Conservation (phyloP, 2,113 vertebrate species). For the Neomonachus schauinslandi region DNA sequence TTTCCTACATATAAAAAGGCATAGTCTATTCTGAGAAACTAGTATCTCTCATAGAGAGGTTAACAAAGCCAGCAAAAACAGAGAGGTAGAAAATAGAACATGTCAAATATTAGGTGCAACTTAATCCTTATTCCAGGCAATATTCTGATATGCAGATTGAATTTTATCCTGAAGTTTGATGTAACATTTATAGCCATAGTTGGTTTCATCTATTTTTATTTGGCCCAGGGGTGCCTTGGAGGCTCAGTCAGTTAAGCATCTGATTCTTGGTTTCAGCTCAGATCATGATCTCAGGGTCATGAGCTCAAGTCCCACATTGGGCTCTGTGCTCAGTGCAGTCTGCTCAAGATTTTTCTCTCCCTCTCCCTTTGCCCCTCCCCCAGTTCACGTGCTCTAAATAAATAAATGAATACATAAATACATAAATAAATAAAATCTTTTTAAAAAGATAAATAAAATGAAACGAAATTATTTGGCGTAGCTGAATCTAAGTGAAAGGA, state of each 20-base stretch:
- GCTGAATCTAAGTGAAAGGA: conserved; percentile 32
- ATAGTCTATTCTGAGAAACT: neutral
- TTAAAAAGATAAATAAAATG: neutral
- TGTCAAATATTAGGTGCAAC: neutral
- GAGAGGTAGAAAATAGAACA: neutral
- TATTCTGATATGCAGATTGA: neutral
- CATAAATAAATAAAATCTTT: neutral
- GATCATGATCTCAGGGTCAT: neutral
- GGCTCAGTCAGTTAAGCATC: neutral
- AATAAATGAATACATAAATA: neutral
- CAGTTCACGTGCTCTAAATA: neutral
- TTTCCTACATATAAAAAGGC: conserved; percentile 7
- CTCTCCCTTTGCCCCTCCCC: neutral
- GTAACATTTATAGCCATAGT: neutral
- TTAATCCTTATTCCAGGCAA: neutral
- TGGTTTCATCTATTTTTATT: conserved; percentile 40
- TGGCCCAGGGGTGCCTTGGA: neutral
- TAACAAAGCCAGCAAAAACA: conserved; percentile 4
- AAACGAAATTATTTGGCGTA: conserved; percentile 15
- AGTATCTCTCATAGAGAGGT: neutral
- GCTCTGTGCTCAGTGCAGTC: neutral
- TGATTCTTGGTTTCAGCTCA: neutral
- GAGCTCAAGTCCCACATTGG: neutral
- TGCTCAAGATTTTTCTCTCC: neutral
- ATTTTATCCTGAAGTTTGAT: neutral